These are phyloP conservation scores for Mus spicilegus DNA, from an alignment of 2,113 vertebrate species.

Conservation along the genomic window DNA sequence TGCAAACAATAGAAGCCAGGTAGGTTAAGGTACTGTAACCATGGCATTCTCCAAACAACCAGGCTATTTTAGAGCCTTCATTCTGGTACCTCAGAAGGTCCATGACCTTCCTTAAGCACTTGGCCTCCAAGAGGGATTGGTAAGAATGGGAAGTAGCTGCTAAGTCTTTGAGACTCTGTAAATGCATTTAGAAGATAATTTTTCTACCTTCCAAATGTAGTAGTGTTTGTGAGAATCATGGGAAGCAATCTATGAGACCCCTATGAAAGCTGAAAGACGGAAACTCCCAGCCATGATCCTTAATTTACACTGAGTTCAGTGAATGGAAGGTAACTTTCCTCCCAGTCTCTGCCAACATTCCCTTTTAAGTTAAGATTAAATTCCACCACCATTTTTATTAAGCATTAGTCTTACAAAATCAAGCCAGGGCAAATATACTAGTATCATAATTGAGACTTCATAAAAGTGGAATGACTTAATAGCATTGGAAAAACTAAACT, in stretches of 20 bases:
- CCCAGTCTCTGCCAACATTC: background rate
- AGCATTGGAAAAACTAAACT: background rate
- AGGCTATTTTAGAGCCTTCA: background rate
- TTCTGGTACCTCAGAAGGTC: background rate
- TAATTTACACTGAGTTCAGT: background rate
- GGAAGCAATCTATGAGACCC: background rate
- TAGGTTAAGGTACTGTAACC: background rate
- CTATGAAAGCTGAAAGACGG: background rate
- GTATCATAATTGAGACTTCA: background rate
- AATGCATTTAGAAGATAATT: background rate
- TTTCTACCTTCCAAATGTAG: background rate
- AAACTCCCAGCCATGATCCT: background rate
- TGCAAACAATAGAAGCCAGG: background rate
- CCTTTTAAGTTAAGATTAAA: constrained; percentile 10
- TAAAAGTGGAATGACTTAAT: constrained; percentile 26
- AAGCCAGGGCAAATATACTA: background rate
- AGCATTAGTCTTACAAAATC: constrained; percentile 35
- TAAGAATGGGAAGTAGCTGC: background rate
- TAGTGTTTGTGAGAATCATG: background rate
- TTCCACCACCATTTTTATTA: background rate
- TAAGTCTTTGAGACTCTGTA: background rate
- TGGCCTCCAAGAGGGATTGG: background rate
- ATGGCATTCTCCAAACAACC: background rate
- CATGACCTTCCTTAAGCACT: background rate
- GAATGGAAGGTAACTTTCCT: constrained; percentile 18